Conservation (phyloP, 2,888 invertebrate species). For the Nebria brevicollis region DNA sequence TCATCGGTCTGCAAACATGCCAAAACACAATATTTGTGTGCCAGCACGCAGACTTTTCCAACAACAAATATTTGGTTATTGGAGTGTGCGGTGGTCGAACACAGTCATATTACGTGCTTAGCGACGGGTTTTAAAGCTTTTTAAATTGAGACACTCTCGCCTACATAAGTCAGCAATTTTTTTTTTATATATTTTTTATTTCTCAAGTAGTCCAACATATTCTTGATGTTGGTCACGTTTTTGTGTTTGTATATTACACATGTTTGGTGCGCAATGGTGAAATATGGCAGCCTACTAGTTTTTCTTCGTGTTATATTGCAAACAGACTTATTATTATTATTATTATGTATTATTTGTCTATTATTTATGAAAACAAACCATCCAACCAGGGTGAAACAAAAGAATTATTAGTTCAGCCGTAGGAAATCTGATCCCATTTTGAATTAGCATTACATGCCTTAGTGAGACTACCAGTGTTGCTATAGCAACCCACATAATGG, state of each 20-base stretch:
- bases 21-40: not conserved
- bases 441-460: constrained; percentile 44
- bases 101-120: not conserved
- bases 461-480: constrained; percentile 42
- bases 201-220: no score
- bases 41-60: not conserved
- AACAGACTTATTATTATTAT: no score
- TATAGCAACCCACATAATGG: constrained; percentile 25
- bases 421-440: constrained; percentile 33
- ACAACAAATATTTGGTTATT: not conserved
- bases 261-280: no score
- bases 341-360: no score
- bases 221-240: no score
- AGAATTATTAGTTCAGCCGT: not conserved
- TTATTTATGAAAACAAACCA: no score
- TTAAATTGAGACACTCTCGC: not conserved
- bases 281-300: no score
- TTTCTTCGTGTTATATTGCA: no score
- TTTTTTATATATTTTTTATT: no score
- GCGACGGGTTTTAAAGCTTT: not conserved
- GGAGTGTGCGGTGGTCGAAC: not conserved
- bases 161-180: not conserved
- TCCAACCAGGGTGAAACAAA: not conserved
- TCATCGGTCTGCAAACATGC: not conserved
- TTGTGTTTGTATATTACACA: no score